A percentile compares a stretch with the other conserved stretches of the same genome.
Conservation (phyloP, 2,113 vertebrate species). For the Alouatta palliata region DNA sequence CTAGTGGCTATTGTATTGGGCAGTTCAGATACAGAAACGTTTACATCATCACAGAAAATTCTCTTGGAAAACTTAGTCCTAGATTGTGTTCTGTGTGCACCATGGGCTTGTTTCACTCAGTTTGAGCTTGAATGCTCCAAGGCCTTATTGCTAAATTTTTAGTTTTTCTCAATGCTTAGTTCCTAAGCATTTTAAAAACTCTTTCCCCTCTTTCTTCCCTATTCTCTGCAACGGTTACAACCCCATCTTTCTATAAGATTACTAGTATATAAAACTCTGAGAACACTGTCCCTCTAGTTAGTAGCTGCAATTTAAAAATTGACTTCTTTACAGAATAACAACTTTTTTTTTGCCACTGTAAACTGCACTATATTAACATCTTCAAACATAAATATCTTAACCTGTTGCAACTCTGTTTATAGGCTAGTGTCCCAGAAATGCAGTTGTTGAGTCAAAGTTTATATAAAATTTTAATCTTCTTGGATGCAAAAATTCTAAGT, state of each 20-base stretch:
- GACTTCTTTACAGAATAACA: background rate
- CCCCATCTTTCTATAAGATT: background rate
- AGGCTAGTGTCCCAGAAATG: background rate
- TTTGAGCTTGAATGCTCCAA: background rate
- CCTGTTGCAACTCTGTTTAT: background rate
- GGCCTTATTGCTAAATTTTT: background rate
- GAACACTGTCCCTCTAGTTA: background rate
- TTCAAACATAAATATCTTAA: background rate
- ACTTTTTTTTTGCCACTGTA: background rate
- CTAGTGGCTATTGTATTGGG: background rate
- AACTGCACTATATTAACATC: background rate
- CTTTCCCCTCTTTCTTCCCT: background rate
- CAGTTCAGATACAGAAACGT: background rate
- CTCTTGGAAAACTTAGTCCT: background rate
- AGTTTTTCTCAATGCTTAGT: background rate
- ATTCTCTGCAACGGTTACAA: background rate
- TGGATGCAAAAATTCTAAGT: background rate
- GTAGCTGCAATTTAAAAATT: background rate
- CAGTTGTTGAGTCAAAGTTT: background rate
- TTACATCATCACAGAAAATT: background rate
- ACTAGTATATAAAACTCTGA: background rate
- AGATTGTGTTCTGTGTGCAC: background rate
- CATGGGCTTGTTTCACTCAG: background rate
- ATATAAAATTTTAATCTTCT: background rate
- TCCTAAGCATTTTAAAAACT: background rate